Base-by-base conservation (phyloP, 2,797 vertebrate genomes). In the Epinephelus malabaricus region DNA sequence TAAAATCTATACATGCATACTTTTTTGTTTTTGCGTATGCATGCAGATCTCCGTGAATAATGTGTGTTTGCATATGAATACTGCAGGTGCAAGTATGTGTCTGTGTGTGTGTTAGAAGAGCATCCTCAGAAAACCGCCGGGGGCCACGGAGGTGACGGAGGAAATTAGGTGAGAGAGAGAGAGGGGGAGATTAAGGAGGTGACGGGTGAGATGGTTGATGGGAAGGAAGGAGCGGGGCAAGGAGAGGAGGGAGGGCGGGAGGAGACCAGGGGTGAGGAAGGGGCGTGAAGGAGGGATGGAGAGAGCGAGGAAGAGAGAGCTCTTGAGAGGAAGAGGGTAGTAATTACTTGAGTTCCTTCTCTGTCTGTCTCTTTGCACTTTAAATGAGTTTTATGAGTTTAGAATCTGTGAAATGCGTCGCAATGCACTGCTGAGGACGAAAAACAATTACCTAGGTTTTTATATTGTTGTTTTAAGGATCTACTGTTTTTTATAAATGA, bases 151-250 rank as follows among this genome's bases (percentile, higher is more conserved):
- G 92, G 88, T 90, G 88, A 90, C 13, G 17, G 86, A 92, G 87
- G 83, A 89, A 89, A 91, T 82, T 69, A 88, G 62, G 59, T 81
- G 40, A 69, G 73, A 85, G 81, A 56, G 81, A 56, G 72, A 82
- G 63, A 43, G 58, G 50, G 67, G 62, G 82, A 80, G 88, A 90
- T 92, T 84, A 89, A 87, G 86, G 83, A 87, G 89, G 91, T 92
- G 88, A 92, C 10, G 68, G 73, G 81, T 88, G 87, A 87, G 81
- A 66, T 51, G 79, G 82, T 21, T 88, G 92, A 93, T 88, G 89
- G 81, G 73, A 83, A 81, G 87, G 78, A 90, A 88, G 89, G 78
- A 89, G 80, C 19, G 21, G 47, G 67, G 74, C 8, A 51, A 84
- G 84, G 75, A 89, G 76, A 60, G 53, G 81, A 66, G 78, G 12